Evolutionary conservation across 2,888 invertebrate species (phyloP).

Genomic region (Unio delphinus): DNA sequence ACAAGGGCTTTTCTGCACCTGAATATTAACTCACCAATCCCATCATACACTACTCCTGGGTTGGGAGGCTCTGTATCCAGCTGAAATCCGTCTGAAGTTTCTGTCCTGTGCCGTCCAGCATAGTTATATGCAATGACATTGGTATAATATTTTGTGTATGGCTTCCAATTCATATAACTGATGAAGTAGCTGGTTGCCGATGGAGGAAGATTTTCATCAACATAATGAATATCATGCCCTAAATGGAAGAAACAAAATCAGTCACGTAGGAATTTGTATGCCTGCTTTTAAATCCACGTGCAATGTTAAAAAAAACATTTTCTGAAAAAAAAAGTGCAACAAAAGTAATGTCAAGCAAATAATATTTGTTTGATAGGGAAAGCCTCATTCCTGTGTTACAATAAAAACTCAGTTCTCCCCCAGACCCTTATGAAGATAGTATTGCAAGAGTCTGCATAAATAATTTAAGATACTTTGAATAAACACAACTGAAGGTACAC

Average conservation of each 20-base stretch:
- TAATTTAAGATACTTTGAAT: too few species aligned
- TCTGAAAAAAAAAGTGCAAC: too few species aligned
- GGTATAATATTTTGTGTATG: constrained; percentile 13
- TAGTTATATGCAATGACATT: constrained; percentile 14
- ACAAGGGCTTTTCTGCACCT: too few species aligned
- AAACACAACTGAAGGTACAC: too few species aligned
- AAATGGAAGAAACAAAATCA: not conserved
- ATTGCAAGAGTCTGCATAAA: too few species aligned
- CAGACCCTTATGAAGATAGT: too few species aligned
- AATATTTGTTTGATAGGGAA: too few species aligned
- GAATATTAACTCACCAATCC: constrained; percentile 10
- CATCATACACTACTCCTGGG: constrained; percentile 15
- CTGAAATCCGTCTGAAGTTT: constrained; percentile 15
- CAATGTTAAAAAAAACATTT: too few species aligned
- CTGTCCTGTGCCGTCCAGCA: constrained; percentile 13
- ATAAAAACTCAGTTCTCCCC: too few species aligned
- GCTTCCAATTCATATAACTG: not conserved
- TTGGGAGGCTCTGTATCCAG: constrained; percentile 8
- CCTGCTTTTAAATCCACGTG: too few species aligned
- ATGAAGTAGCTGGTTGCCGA: constrained; percentile 1
- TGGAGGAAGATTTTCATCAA: not conserved
- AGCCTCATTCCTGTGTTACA: too few species aligned
- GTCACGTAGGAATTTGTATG: not conserved
- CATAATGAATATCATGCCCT: constrained; percentile 10
- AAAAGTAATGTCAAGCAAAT: too few species aligned